phyloP scores from a whole-genome alignment of 1,140 invertebrate species.

The Drosophila rufa region DNA sequence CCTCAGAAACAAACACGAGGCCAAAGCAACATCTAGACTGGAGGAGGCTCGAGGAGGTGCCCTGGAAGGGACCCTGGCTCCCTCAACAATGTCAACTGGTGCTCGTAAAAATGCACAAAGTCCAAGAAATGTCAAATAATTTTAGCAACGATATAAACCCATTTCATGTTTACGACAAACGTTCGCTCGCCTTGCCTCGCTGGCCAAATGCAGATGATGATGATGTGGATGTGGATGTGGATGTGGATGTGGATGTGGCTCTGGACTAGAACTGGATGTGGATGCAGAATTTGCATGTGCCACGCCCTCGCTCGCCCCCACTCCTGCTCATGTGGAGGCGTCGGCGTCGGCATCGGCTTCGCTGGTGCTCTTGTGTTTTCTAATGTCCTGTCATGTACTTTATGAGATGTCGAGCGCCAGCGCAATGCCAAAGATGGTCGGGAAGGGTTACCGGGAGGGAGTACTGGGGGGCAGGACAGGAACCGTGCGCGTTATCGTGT shows the following conservation, averaged over 20 bases:
- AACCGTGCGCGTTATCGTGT: conserved; percentile 78
- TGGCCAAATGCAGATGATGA: conserved; percentile 36
- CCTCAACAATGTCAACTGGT: conserved; percentile 71
- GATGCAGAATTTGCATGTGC: conserved; percentile 68
- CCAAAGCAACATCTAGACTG: conserved; percentile 15
- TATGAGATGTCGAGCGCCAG: conserved; percentile 83
- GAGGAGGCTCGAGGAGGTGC: conserved; percentile 19
- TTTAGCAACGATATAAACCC: conserved; percentile 85
- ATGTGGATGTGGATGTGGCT: conserved; percentile 10
- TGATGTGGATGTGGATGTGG: conserved; percentile 4
- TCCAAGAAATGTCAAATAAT: conserved; percentile 85
- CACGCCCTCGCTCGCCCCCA: conserved; percentile 20
- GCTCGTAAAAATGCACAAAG: conserved; percentile 82
- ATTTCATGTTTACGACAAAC: conserved; percentile 84
- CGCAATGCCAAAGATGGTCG: conserved; percentile 79
- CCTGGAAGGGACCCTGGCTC: conserved; percentile 7
- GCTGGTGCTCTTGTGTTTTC: conserved; percentile 72
- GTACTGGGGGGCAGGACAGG: conserved; percentile 11
- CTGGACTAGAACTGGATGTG: conserved; percentile 14
- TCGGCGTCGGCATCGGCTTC: conserved; percentile 36
- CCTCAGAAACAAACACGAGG: conserved; percentile 9
- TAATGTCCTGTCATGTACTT: conserved; percentile 84
- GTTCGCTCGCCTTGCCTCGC: conserved; percentile 30
- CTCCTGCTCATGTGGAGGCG: conserved; percentile 58
- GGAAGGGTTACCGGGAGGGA: neutral